Base-by-base conservation (phyloP, 2,888 invertebrate genomes). In the Campaea margaritaria region DNA sequence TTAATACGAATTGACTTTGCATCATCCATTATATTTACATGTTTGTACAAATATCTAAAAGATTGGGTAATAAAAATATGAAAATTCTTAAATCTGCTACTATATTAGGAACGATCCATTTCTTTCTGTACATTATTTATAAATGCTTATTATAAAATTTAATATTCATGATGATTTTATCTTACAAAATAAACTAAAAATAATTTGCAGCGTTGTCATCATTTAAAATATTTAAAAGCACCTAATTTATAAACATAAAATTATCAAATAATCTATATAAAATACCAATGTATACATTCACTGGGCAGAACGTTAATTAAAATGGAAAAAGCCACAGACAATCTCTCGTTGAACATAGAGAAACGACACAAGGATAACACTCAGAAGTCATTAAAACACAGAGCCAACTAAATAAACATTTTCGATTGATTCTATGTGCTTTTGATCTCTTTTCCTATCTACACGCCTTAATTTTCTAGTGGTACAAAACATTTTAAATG, bases 181-280 rank as follows among this genome's bases (percentile, higher is more conserved):
- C 60, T 62, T 59, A 62, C 57, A 59, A 45, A 50, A 56, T 53
- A 15, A 60, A 34, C 49, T 54, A 36, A 53, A 44, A 55, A 13
- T 42, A 54, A 46, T 47, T 58, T 53, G 50, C 49, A 51, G 51
- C 16, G 45, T 45, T 64, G 66, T 68, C 68, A 66, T 52, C 49
- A 47, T 45, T 58, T 62, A 62, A 64, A 56, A 38, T 39, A 62
- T 42, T n/a, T 55, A 58, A 60, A 58, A 66, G 62, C 66, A 68
- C 64, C 64, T 64, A 57, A 48, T 58, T 43, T 56, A 15, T 16
- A 47, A 49, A 21, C 28, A 44, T 56, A 57, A 52, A n/a, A 53
- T 56, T 21, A 47, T 55, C 41, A 43, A 54, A 48, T 51, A n/a
- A n/a, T n/a, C n/a, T 47, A 42, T 51, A 57, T 34, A 55, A 46